Conservation (phyloP, 2,113 vertebrate genomes). For the Sisor rabdophorus region DNA sequence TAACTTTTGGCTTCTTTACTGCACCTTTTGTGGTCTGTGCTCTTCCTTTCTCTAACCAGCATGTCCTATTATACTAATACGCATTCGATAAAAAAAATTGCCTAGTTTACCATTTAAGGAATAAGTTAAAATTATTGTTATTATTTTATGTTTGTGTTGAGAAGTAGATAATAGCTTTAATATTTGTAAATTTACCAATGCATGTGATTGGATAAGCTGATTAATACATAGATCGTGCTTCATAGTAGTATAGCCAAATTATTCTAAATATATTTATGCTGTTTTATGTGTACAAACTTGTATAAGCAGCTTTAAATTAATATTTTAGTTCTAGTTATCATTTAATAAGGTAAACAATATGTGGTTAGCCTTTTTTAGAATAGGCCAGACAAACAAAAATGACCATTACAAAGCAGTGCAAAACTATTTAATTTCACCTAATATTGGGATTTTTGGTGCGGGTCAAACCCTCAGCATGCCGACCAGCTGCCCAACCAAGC, state of each 20-base stretch:
- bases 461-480: slow-evolving; percentile 33
- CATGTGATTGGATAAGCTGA: background rate
- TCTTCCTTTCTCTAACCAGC: slow-evolving; percentile 50
- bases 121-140: slow-evolving; percentile 65
- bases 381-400: background rate
- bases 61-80: slow-evolving; percentile 71
- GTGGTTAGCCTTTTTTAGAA: background rate
- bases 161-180: slow-evolving; percentile 73
- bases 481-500: slow-evolving; percentile 34
- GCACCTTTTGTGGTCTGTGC: slow-evolving; percentile 56
- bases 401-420: background rate
- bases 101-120: slow-evolving; percentile 76
- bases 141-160: slow-evolving; percentile 74
- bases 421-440: slow-evolving; percentile 22
- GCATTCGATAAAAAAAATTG: slow-evolving; percentile 72
- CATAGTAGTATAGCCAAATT: background rate
- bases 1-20: slow-evolving; percentile 60
- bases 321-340: background rate
- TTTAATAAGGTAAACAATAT: background rate
- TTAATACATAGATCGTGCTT: background rate
- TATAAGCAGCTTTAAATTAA: too few relatives aligned
- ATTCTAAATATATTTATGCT: too few relatives aligned
- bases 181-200: background rate
- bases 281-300: background rate
- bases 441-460: slow-evolving; percentile 16